These are phyloP conservation scores for Drosophila meridiana DNA, from an alignment of 2,888 invertebrate species.

Conservation along the genomic window DNA sequence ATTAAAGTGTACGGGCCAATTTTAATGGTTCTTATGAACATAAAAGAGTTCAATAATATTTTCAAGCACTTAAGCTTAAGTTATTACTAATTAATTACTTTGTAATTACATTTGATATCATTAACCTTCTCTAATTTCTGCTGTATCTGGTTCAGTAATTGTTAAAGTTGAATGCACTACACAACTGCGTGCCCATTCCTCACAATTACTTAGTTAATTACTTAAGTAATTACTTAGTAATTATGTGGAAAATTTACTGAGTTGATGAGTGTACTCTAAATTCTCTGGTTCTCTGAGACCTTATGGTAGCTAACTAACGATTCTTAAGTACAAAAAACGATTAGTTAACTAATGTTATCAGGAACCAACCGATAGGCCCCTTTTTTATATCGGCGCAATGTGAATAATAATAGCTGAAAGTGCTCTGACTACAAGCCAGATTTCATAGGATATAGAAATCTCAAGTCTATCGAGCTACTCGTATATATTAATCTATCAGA, in stretches of 20 bases:
- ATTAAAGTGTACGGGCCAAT: not conserved
- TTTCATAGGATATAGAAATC: too few relatives aligned
- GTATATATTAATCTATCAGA: not conserved
- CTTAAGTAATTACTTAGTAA: not conserved
- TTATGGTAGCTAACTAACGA: not conserved
- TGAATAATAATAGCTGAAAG: too few relatives aligned
- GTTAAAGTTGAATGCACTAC: not conserved
- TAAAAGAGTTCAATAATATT: not conserved
- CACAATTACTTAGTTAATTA: not conserved
- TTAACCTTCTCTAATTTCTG: accelerated
- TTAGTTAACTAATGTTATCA: not conserved
- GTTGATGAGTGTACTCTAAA: not conserved
- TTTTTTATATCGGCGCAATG: too few relatives aligned
- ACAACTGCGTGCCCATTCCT: not conserved
- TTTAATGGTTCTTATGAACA: too few relatives aligned
- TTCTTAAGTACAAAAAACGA: too few relatives aligned
- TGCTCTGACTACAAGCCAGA: too few relatives aligned
- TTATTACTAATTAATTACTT: not conserved
- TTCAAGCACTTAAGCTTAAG: not conserved
- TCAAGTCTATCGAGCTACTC: not conserved
- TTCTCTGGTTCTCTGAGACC: not conserved
- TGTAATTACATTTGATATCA: not conserved
- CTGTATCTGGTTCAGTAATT: too few relatives aligned
- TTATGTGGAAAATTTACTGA: not conserved
- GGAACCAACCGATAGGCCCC: too few relatives aligned